Conservation (phyloP, 2,113 vertebrate species). For the Microcebus tavaratra region DNA sequence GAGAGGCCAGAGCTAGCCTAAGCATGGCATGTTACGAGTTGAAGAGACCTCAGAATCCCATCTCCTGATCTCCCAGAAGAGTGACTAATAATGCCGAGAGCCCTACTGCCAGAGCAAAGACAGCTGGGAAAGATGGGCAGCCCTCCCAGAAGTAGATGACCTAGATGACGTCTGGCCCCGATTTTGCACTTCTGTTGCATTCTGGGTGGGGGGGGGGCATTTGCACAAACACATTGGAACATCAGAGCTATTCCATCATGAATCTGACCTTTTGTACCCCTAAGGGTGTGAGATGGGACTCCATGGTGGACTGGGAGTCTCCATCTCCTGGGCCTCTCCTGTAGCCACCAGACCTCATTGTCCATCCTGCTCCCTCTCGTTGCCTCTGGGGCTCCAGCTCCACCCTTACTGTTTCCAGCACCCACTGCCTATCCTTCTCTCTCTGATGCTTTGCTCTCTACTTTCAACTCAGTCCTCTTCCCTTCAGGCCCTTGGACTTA, state of each 20-base stretch:
- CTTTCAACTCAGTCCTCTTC: slow-evolving; percentile 71
- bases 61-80: background rate
- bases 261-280: background rate
- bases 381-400: background rate
- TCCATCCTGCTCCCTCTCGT: too few species aligned
- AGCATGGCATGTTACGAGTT: background rate
- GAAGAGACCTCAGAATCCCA: background rate
- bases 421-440: slow-evolving; percentile 43
- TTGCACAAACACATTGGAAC: background rate
- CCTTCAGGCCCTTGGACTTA: slow-evolving; percentile 83
- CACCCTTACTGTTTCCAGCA: slow-evolving; percentile 70
- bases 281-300: background rate
- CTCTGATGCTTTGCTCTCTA: slow-evolving; percentile 58
- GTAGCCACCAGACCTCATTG: background rate
- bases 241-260: background rate
- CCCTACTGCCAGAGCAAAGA: background rate
- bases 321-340: background rate
- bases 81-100: background rate
- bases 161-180: accelerated
- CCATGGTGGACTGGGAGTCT: background rate
- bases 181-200: background rate
- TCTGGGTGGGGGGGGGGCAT: background rate
- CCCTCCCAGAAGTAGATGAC: too few species aligned
- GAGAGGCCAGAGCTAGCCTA: background rate
- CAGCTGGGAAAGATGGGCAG: background rate